Evolutionary conservation across 2,797 vertebrate genomes (phyloP), one percentile per base, ranked within the genome.

Genomic region (Phalanger gymnotis): DNA sequence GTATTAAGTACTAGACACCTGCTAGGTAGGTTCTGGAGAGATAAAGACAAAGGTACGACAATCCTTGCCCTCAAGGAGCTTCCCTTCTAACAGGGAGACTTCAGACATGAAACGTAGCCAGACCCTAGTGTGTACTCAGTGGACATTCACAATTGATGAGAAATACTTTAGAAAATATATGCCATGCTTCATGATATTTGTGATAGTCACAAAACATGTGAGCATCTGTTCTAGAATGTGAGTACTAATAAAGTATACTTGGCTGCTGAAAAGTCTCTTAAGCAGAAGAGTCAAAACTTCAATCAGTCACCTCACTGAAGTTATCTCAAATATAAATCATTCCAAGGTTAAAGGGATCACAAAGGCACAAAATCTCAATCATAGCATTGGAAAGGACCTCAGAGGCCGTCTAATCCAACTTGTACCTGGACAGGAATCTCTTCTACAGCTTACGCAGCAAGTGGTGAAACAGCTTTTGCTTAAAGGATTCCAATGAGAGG

Each of bases 191-290:
- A 97, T 97, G 97, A 97, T 98, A 98, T 98, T 98, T 98, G 97
- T 94, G 95, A 97, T 96, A 94, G 96, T 96, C 97, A 96, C 9
- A 91, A 97, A 98, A 98, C 95, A 96, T 94, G 97, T 95, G 96
- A 98, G 94, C 98, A 97, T 98, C 98, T 98, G 97, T 95, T 98
- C 97, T 96, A 90, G 53, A 93, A 95, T 96, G 97, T 96, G 96
- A 93, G 93, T 91, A 93, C 95, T 98, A 92, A 97, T 96, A 97
- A 98, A 96, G 91, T 93, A 94, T 93, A 55, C 94, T 97, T 96
- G 96, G 96, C 95, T 95, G 96, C 97, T 94, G 96, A 95, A 96
- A 61, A 91, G 90, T 92, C 73, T 92, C 94, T 97, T 90, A 95
- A 53, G 55, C 94, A 93, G 93, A 96, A 14, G 54, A 96, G 94